phyloP scores from a whole-genome alignment of 37 sponge, comb jelly and placozoan species.

The Agelas oroides region DNA sequence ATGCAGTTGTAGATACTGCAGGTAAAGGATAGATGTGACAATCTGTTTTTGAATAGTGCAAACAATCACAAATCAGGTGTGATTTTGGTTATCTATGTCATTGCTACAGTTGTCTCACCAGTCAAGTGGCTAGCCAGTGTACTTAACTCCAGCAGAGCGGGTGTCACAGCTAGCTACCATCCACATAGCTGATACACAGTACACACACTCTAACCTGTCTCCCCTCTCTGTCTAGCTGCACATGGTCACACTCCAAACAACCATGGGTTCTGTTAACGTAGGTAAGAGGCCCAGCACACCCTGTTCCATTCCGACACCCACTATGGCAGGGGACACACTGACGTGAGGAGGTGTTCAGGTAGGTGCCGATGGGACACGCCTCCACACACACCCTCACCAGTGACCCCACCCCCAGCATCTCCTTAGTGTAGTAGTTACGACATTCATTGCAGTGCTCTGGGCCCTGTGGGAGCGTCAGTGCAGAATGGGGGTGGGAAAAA shows the following conservation, averaged over 20 bases:
- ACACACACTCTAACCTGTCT: constrained; percentile 47
- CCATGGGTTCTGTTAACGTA: constrained; percentile 56
- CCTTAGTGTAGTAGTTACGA: constrained; percentile 1
- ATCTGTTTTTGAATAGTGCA: no score
- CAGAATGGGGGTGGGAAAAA: neutral
- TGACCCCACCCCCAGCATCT: neutral
- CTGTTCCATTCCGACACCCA: constrained; percentile 40
- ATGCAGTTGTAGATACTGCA: no score
- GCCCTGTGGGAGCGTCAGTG: constrained; percentile 22
- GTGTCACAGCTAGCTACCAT: no score
- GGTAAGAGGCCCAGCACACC: constrained; percentile 75
- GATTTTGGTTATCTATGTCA: no score
- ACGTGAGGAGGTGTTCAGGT: neutral
- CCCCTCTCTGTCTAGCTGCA: constrained; percentile 38
- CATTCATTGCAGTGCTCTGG: constrained; percentile 49
- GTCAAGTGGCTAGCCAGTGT: no score
- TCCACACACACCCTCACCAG: constrained; percentile 39
- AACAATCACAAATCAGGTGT: no score
- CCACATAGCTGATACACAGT: no score
- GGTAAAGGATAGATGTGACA: no score
- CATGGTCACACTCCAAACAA: constrained; percentile 57
- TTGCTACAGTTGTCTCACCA: no score
- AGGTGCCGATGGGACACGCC: constrained; percentile 56
- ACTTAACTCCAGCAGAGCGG: no score
- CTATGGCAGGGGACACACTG: constrained; percentile 58